phyloP scores from a whole-genome alignment of 1,140 invertebrate genomes.

The Andrena cerasifolii region DNA sequence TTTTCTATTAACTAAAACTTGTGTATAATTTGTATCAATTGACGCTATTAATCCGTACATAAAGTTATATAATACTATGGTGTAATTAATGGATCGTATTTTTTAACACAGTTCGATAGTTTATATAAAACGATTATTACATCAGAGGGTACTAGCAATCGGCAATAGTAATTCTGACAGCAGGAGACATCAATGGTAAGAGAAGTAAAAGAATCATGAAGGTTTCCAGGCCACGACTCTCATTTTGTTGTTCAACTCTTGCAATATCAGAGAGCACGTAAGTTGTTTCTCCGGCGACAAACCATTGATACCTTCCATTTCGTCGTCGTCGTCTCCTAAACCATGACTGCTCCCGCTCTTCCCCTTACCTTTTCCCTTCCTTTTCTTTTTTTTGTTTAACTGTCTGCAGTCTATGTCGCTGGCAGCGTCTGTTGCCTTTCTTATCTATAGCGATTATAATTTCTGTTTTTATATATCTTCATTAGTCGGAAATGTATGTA shows the following conservation, averaged over 20 bases:
- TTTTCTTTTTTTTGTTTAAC: slow-evolving; percentile 81
- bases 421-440: slow-evolving; percentile 80
- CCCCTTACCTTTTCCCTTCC: slow-evolving; percentile 82
- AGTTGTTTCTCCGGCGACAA: slow-evolving; percentile 83
- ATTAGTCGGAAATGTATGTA: background rate
- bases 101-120: background rate
- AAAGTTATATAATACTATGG: slow-evolving; percentile 17
- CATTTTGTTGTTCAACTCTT: slow-evolving; percentile 89
- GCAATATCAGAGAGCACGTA: slow-evolving; percentile 86
- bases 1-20: slow-evolving; percentile 21
- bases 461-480: background rate
- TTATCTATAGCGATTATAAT: slow-evolving; percentile 73
- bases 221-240: slow-evolving; percentile 87
- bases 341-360: slow-evolving; percentile 77
- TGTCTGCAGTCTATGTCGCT: slow-evolving; percentile 81
- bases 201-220: slow-evolving; percentile 65
- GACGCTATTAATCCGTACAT: slow-evolving; percentile 4
- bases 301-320: slow-evolving; percentile 82
- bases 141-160: background rate
- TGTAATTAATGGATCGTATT: slow-evolving; percentile 9
- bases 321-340: slow-evolving; percentile 83
- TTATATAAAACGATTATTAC: slow-evolving; percentile 11
- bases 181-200: slow-evolving; percentile 5
- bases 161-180: slow-evolving; percentile 1
- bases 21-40: background rate